These are phyloP conservation scores for Aporophyla nigra DNA, from an alignment of 2,888 invertebrate genomes.

Conservation along the genomic window DNA sequence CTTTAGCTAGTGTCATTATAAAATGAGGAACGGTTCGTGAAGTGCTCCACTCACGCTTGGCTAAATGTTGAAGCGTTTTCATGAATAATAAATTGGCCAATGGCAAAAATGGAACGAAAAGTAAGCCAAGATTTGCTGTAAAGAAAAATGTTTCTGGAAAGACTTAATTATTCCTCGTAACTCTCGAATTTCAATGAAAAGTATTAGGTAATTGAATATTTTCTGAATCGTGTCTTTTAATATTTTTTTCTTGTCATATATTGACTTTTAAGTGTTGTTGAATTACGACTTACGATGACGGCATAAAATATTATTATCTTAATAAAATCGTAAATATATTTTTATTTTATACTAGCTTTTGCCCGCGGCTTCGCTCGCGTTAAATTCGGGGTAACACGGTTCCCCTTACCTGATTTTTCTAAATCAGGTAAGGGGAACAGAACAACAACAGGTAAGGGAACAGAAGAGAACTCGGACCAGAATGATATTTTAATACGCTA, in stretches of 20 bases:
- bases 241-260: slow-evolving; percentile 4
- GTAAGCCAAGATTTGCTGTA: slow-evolving; percentile 35
- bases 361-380: too few species aligned
- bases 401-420: too few species aligned
- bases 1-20: slow-evolving; percentile 30
- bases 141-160: slow-evolving; percentile 42
- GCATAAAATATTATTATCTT: too few species aligned
- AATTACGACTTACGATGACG: neutral
- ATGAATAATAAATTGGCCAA: slow-evolving; percentile 64
- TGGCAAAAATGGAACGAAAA: slow-evolving; percentile 50
- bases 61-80: slow-evolving; percentile 54
- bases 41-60: slow-evolving; percentile 38
- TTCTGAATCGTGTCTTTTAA: slow-evolving; percentile 5
- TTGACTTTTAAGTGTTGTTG: slow-evolving; percentile 8
- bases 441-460: too few species aligned
- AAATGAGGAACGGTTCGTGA: slow-evolving; percentile 36
- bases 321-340: neutral
- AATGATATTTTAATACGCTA: too few species aligned
- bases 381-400: too few species aligned
- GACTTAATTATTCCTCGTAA: slow-evolving; percentile 48
- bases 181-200: slow-evolving; percentile 30
- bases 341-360: too few species aligned
- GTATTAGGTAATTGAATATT: slow-evolving; percentile 31
- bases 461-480: too few species aligned
- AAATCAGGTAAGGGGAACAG: too few species aligned